Percentiles rank a stretch among this genome's conserved stretches.
phyloP scores from a whole-genome alignment of 2,113 vertebrate species.

The Castor canadensis region DNA sequence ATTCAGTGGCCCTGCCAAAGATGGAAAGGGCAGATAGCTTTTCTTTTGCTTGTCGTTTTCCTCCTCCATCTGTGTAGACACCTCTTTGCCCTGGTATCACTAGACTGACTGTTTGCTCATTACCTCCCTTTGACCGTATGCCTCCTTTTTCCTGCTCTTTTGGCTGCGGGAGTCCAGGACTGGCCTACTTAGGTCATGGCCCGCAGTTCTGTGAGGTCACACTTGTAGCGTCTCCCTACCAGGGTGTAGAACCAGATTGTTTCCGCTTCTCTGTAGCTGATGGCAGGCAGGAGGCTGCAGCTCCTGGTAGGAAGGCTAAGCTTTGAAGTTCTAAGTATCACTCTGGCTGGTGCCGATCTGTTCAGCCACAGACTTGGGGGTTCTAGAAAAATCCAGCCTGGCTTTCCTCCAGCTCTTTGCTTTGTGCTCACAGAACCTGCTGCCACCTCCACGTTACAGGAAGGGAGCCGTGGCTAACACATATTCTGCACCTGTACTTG shows the following conservation, averaged over 20 bases:
- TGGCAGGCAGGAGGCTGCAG: background rate
- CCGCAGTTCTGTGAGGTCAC: constrained; percentile 23
- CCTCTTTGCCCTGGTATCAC: constrained; percentile 13
- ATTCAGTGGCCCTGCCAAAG: constrained; percentile 23
- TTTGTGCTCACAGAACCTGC: background rate
- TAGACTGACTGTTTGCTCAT: constrained; percentile 40
- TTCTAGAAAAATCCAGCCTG: constrained; percentile 46
- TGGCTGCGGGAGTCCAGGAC: constrained; percentile 36
- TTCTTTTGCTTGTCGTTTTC: constrained; percentile 8
- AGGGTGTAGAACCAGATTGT: background rate
- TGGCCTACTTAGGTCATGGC: constrained; percentile 61
- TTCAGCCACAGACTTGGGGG: background rate
- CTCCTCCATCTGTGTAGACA: constrained; percentile 37
- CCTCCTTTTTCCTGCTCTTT: constrained; percentile 31
- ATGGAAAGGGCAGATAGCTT: constrained; percentile 55
- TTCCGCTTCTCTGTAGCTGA: constrained; percentile 16
- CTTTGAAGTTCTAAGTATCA: constrained; percentile 53
- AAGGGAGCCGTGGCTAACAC: background rate
- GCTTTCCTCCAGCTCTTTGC: background rate
- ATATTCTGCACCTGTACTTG: background rate
- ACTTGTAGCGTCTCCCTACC: constrained; percentile 49
- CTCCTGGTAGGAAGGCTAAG: background rate
- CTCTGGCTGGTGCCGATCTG: background rate
- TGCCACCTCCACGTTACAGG: background rate
- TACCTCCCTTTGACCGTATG: constrained; percentile 16